Evolutionary conservation across 2,888 invertebrate species (phyloP), one percentile per base, ranked within the genome.

Genomic region (Callinectes sapidus): DNA sequence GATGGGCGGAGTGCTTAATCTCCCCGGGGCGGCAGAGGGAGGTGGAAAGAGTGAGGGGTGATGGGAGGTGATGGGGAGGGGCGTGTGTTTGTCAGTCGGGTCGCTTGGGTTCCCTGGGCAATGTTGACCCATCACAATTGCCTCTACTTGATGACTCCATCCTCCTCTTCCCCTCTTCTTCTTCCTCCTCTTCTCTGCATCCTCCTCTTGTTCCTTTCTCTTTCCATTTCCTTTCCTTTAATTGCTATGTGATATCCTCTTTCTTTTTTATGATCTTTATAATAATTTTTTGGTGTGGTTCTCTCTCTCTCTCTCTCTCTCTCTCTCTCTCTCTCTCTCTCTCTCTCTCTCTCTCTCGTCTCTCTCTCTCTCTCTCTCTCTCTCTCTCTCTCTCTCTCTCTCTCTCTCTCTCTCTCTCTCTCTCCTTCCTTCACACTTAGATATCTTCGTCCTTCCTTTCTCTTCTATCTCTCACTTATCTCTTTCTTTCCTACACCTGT

Each of bases 121-220:
- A n/a, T 81, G 81, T 81, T 81, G 81, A 81, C 35, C 81, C 35
- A 81, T 81, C 35, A 35, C 35, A 35, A 35, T 71, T 81, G 81
- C 81, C 32, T 81, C n/a, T 35, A 35, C 81, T 81, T 81, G 81
- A 81, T 81, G 81, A 81, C 81, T 81, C 35, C 32, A 81, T 81
- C 35, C 18, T 35, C 35, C 81, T n/a, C 35, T 81, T 81, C 32
- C 81, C 35, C 28, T 18, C 35, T 28, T 35, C 3, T 35, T 16
- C 81, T 5, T 35, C 71, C 35, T 81, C 35, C 81, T 61, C 81
- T 35, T 81, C 16, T 13, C 35, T 8, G 8, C 71, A 6, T n/a
- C n/a, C n/a, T 71, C n/a, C n/a, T 71, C 6, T n/a, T 71, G 6
- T 81, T 81, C 35, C 32, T 14, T 81, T 81, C 18, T 35, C 32